Conservation (phyloP, 2,888 invertebrate genomes). For the Scaptomyza cyrtandrae region DNA sequence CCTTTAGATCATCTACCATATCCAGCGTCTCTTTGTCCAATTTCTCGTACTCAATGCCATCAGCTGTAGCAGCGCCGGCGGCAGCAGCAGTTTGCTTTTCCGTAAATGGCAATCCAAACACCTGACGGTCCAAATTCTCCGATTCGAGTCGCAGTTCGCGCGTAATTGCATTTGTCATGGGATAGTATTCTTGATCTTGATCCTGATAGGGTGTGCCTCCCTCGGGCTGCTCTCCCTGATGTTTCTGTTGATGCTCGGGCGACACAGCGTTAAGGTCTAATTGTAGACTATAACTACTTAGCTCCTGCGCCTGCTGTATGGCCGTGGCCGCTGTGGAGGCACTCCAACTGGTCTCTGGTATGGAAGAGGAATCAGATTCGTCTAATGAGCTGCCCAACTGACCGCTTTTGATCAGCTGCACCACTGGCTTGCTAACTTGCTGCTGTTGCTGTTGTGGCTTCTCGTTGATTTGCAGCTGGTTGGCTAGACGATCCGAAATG, state of each 20-base stretch:
- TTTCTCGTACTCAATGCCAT: slow-evolving; percentile 83
- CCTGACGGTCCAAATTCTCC: slow-evolving; percentile 93
- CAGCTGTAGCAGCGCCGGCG: slow-evolving; percentile 28
- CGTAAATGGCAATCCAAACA: slow-evolving; percentile 87
- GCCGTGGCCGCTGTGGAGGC: slow-evolving; percentile 81
- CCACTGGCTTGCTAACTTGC: slow-evolving; percentile 81
- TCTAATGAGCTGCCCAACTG: slow-evolving; percentile 77
- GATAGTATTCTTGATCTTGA: slow-evolving; percentile 92
- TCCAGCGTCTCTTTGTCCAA: slow-evolving; percentile 84
- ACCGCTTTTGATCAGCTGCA: slow-evolving; percentile 85
- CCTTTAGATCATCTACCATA: slow-evolving; percentile 81
- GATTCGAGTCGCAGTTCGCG: slow-evolving; percentile 92
- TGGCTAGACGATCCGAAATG: slow-evolving; percentile 83
- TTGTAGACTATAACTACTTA: slow-evolving; percentile 79
- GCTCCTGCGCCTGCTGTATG: slow-evolving; percentile 79
- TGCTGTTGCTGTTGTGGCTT: slow-evolving; percentile 29
- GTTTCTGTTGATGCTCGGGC: slow-evolving; percentile 46
- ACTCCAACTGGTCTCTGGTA: slow-evolving; percentile 82
- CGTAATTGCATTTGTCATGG: slow-evolving; percentile 94
- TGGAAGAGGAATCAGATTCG: slow-evolving; percentile 85
- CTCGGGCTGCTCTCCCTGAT: slow-evolving; percentile 59
- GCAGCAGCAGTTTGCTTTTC: slow-evolving; percentile 39
- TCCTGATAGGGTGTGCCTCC: slow-evolving; percentile 85
- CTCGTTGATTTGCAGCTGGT: slow-evolving; percentile 64
- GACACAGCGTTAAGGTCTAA: slow-evolving; percentile 71